Evolutionary conservation across 2,113 vertebrate species (phyloP), one percentile per base, ranked within the genome.

Genomic region (Felis chaus): DNA sequence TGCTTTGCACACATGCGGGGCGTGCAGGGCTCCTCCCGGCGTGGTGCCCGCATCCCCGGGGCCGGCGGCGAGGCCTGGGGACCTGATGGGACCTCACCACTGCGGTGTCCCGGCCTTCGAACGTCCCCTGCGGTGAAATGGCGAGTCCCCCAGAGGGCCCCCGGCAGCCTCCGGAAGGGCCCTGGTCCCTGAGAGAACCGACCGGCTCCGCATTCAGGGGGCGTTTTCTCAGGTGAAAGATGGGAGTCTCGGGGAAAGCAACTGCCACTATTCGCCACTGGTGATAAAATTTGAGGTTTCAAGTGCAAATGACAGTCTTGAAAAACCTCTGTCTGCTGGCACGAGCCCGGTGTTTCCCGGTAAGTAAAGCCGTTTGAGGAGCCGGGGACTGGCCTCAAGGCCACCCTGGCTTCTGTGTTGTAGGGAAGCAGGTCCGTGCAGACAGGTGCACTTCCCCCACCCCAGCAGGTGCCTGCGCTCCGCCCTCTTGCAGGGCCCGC

Each of bases 1-100:
- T 95, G 98, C 96, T 96, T 61, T 97, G 92, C 84, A 74, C 74
- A 33, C 96, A 79, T 68, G 91, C 41, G 29, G 7, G 65, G 45
- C 71, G 11, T 33, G 19, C 50, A 21, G 57, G 57, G 57, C 57
- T 55, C 53, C 53, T 55, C 53, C 53, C 53, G 4, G 53, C 15
- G 16, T 15, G 16, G 53, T 55, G 14, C 53, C 4, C 53, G 53
- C 11, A 13, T 14, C 15, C 53, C 16, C 53, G 4, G 53, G 15
- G 53, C 53, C 15, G 15, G 53, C 53, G 5, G 53, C 16, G 1
- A 55, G 53, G 53, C 53, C 50, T 50, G 50, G 50, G 50, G 50
- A 50, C 50, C 50, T 50, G 50, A 14, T 50, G 50, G 50, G 50
- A 50, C 50, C 53, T 39, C 39, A 21, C 3, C 39, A 27, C 39